phyloP scores from a whole-genome alignment of 1,140 invertebrate species.

The Bicyclus anynana region DNA sequence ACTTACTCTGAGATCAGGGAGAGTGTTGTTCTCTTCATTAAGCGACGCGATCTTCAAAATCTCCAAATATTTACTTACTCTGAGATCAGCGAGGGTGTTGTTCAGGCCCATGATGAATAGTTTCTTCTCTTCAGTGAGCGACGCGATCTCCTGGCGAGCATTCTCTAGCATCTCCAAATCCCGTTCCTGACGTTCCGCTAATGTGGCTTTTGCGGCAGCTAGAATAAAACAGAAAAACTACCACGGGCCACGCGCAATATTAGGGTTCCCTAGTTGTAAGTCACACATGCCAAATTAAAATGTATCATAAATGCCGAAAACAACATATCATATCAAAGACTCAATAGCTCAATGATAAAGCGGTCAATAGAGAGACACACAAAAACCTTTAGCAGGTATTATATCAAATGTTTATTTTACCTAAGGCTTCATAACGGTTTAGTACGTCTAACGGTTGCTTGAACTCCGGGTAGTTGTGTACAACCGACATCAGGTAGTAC shows the following conservation, averaged over 20 bases:
- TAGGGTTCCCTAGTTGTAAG: no score
- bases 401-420: conserved; percentile 27
- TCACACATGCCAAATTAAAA: no score
- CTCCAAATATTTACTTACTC: conserved; percentile 37
- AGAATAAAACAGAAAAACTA: background rate
- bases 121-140: conserved; percentile 69
- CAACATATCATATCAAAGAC: no score
- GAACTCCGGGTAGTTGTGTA: conserved; percentile 75
- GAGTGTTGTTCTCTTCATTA: conserved; percentile 70
- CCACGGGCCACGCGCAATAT: no score
- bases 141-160: conserved; percentile 60
- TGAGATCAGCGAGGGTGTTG: conserved; percentile 64
- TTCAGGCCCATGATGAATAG: conserved; percentile 73
- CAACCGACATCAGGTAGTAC: conserved; percentile 77
- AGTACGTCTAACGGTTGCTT: conserved; percentile 78
- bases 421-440: conserved; percentile 78
- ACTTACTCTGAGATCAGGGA: conserved; percentile 62
- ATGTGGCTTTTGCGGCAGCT: conserved; percentile 66
- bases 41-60: conserved; percentile 39
- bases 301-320: no score
- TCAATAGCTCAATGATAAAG: no score
- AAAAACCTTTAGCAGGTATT: no score
- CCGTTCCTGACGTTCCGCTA: conserved; percentile 64
- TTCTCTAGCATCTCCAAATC: conserved; percentile 67
- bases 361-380: no score